Evolutionary conservation across 2,888 invertebrate genomes (phyloP).

Genomic region (Drosophila affinis): DNA sequence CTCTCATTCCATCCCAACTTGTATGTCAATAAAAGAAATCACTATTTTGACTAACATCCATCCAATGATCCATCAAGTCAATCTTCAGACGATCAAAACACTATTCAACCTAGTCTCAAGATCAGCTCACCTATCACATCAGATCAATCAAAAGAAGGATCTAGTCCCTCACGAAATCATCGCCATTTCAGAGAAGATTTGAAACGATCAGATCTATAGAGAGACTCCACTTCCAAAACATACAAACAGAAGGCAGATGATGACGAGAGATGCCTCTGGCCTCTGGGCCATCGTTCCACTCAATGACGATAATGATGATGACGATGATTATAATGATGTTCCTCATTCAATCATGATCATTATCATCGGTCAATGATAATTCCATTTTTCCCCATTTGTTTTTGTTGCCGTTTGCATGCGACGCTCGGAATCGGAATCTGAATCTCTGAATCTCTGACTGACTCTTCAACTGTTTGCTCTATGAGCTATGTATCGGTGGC

Average conservation of each 20-base stretch:
- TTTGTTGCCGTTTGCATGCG: constrained; percentile 66
- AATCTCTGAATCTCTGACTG: constrained; percentile 29
- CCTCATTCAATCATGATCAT: constrained; percentile 37
- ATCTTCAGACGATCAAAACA: constrained; percentile 4
- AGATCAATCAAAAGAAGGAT: constrained; percentile 1
- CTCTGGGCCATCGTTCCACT: constrained; percentile 3
- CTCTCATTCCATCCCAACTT: not conserved
- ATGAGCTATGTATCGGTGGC: constrained; percentile 25
- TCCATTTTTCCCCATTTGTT: constrained; percentile 47
- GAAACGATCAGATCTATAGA: constrained; percentile 6
- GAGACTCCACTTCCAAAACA: constrained; percentile 31
- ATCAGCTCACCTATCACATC: constrained; percentile 17
- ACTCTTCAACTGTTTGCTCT: constrained; percentile 34
- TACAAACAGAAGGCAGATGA: constrained; percentile 42
- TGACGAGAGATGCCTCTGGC: constrained; percentile 16
- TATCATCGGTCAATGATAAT: constrained; percentile 66
- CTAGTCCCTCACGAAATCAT: constrained; percentile 39
- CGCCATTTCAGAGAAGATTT: constrained; percentile 26
- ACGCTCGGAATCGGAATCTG: constrained; percentile 37
- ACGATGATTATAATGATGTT: constrained; percentile 28
- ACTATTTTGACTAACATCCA: not conserved
- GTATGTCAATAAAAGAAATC: not conserved
- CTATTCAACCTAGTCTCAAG: not conserved
- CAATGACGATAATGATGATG: constrained; percentile 14
- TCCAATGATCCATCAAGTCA: not conserved